phyloP scores from a whole-genome alignment of 2,797 vertebrate species.

The Molossus alvarezi region DNA sequence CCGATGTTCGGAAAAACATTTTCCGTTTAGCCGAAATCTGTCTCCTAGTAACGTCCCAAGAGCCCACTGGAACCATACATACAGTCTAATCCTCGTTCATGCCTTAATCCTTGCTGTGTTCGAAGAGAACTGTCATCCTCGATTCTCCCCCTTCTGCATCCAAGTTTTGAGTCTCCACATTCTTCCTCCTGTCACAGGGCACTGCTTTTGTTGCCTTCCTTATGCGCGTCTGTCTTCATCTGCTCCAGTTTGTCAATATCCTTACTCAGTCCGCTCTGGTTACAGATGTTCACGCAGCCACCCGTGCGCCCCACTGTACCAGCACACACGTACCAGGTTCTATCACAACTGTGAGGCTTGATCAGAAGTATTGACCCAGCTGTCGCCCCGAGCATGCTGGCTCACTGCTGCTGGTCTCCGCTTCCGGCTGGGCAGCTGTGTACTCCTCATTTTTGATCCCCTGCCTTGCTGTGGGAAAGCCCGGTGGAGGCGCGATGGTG shows the following conservation, averaged over 20 bases:
- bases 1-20: background rate
- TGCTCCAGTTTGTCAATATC: background rate
- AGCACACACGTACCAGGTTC: conserved; percentile 29
- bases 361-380: conserved; percentile 83
- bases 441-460: conserved; percentile 66
- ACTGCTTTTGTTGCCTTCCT: background rate
- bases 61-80: background rate
- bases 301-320: conserved; percentile 39
- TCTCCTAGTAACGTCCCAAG: background rate
- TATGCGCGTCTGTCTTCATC: background rate
- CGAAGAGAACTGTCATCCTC: background rate
- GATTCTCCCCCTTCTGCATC: background rate
- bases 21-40: background rate
- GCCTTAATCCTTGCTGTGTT: background rate
- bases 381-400: conserved; percentile 69
- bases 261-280: conserved; percentile 15
- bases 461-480: conserved; percentile 53
- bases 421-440: conserved; percentile 77
- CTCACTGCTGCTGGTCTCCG: conserved; percentile 69
- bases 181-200: background rate
- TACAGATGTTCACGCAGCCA: conserved; percentile 60
- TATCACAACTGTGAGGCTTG: conserved; percentile 81
- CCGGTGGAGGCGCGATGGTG: background rate
- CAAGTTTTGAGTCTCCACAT: background rate
- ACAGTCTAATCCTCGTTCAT: background rate